Base-by-base conservation (phyloP, 1,140 invertebrate species). In the Drosophila sproati region DNA sequence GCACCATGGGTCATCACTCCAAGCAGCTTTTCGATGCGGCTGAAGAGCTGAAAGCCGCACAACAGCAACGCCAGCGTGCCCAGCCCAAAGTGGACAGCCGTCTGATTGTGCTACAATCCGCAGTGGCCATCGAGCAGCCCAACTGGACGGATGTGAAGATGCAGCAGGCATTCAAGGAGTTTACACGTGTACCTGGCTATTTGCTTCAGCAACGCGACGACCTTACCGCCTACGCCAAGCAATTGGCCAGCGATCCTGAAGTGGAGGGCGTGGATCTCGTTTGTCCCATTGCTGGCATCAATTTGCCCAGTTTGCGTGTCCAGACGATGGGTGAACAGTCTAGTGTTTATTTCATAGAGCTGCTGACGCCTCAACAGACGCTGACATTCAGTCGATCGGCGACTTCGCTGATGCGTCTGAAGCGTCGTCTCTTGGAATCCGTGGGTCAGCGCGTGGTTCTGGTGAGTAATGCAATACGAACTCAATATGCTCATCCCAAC, bases 11-110 rank as follows among this genome's bases (percentile, higher is more conserved):
- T 2, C 56, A 78, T 29, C 71, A 91, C 20, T 91, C 91, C 0
- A 80, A 79, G 66, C 77, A 89, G 28, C 57, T 92, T 1, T 77
- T 86, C 4, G 41, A 80, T 29, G 82, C 73, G 3, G 83, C 87
- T 20, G 75, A 88, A 7, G 77, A 80, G 8, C 51, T 92, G 0
- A 91, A 91, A 32, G 57, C 78, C 1, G 43, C 32, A 2, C 80
- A 90, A 41, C 54, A 51, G 10, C 60, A 56, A 7, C 70, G 56
- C 5, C 69, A 73, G 7, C 51, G 69, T 7, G 60, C 61, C 3
- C 85, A 87, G 47, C 89, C 91, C 1, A 92, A 92, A 47, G 87
- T 92, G 4, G 91, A 92, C 55, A 91, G 82, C 47, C 89, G 91
- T 2, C 31, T 92, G n/a, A 80, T 39, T 31, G 78, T 91, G 5